A percentile compares a stretch with the other conserved stretches of the same genome.
phyloP scores from a whole-genome alignment of 1,140 invertebrate species.

The Subanguina moxae region DNA sequence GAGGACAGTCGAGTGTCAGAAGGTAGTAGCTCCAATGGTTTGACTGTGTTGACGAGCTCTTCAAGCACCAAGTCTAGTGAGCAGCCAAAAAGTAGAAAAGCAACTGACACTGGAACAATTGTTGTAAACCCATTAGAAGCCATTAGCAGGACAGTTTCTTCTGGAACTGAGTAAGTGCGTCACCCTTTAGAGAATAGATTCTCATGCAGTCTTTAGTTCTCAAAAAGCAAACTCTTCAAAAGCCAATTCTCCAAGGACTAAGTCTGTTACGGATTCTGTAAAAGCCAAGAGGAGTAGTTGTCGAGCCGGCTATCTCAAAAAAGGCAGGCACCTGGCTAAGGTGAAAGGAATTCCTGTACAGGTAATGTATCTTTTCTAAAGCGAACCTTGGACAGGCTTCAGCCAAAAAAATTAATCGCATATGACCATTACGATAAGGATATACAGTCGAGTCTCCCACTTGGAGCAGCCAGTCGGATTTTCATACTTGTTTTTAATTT shows the following conservation, averaged over 20 bases:
- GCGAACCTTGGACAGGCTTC: too few species aligned
- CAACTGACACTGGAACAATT: not conserved
- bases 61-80: not conserved
- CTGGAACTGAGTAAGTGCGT: constrained; percentile 1
- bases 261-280: too few species aligned
- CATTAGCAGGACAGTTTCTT: not conserved
- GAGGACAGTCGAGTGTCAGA: not conserved
- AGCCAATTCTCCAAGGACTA: too few species aligned
- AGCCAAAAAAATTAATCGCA: too few species aligned
- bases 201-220: not conserved
- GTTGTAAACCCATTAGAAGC: not conserved
- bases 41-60: not conserved
- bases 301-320: not conserved
- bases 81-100: not conserved
- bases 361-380: too few species aligned
- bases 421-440: too few species aligned
- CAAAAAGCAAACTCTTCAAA: not conserved
- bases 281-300: not conserved
- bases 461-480: too few species aligned
- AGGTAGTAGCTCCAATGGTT: not conserved
- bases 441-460: too few species aligned
- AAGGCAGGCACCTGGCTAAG: not conserved
- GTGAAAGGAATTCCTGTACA: not conserved
- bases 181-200: not conserved
- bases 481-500: too few species aligned